Base-by-base conservation (phyloP, 2,113 vertebrate genomes). In the Plecotus auritus region DNA sequence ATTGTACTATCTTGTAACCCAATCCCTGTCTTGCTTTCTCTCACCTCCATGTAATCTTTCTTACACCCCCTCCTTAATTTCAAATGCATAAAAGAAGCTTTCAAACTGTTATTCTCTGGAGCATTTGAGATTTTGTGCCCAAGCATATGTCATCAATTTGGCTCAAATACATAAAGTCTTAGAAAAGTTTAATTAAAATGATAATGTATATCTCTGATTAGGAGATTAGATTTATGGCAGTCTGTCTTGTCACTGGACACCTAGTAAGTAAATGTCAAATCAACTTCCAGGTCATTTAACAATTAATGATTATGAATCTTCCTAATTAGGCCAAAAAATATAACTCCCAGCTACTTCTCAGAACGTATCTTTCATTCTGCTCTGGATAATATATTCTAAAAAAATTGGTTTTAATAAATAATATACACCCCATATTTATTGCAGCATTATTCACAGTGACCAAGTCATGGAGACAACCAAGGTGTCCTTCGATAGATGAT, bases 321-420 rank as follows among this genome's bases (percentile, higher is more conserved):
- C 61, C 59, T 45, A 76, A 80, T 17, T 70, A 26, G 47, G 17
- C 30, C 11, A 82, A 76, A 72, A 64, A 87, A n/a, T 66, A n/a
- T 56, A 93, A 93, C 16, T 86, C 28, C 47, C 47, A 93, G 1
- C 32, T 67, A 78, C 9, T 35, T 91, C 45, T 78, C 70, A 73
- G 47, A 47, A 91, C 78, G n/a, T n/a, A 67, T 37, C 40, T 88
- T 92, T 47, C 4, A 26, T 81, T 73, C 26, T 87, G 37, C 66
- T 78, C 76, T 59, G 3, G 30, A 26, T 3, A 84, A 87, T 56
- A 66, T 49, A 30, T 30, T 72, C 67, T 83, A 5, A 80, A 64
- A 89, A 77, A 30, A 86, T 90, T 92, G 51, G 35, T 67, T 93
- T 70, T 82, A 81, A 87, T 54, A 76, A 93, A 90, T 37, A 86